phyloP scores from a whole-genome alignment of 2,113 vertebrate species.

The Neopipo cinnamomea region DNA sequence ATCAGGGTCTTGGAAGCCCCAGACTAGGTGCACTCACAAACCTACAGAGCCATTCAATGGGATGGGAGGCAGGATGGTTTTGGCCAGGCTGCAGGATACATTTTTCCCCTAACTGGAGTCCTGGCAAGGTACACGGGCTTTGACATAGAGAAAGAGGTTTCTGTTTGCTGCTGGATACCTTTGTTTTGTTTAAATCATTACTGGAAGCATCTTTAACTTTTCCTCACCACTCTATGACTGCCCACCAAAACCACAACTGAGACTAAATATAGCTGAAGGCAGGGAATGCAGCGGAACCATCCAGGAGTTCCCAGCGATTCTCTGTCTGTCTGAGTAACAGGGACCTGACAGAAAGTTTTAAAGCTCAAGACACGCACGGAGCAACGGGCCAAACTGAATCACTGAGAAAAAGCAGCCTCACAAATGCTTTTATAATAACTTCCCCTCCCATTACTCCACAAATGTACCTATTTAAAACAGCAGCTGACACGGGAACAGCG shows the following conservation, averaged over 20 bases:
- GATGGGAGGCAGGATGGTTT: not conserved
- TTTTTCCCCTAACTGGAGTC: not conserved
- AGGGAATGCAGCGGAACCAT: not conserved
- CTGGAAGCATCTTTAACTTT: conserved; percentile 16
- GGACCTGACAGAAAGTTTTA: conserved; percentile 65
- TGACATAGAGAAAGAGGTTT: not conserved
- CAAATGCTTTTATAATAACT: conserved; percentile 41
- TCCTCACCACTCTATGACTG: not conserved
- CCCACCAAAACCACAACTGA: conserved; percentile 13
- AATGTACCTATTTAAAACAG: conserved; percentile 3
- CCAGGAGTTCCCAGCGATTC: conserved; percentile 27
- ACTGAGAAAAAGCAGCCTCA: conserved; percentile 40
- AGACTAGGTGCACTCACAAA: not conserved
- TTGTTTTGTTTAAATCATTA: conserved; percentile 19
- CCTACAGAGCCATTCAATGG: not conserved
- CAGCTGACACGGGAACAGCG: not conserved
- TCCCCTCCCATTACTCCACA: conserved; percentile 28
- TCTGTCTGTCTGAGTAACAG: not conserved
- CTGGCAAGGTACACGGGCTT: not conserved
- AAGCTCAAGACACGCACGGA: conserved; percentile 36
- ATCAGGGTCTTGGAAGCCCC: not conserved
- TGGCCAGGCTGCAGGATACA: not conserved
- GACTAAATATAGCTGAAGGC: conserved; percentile 46
- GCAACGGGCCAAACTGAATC: conserved; percentile 50
- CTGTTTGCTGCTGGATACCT: not conserved